Evolutionary conservation across 2,888 invertebrate species (phyloP).

Genomic region (Scaptomyza reducta): DNA sequence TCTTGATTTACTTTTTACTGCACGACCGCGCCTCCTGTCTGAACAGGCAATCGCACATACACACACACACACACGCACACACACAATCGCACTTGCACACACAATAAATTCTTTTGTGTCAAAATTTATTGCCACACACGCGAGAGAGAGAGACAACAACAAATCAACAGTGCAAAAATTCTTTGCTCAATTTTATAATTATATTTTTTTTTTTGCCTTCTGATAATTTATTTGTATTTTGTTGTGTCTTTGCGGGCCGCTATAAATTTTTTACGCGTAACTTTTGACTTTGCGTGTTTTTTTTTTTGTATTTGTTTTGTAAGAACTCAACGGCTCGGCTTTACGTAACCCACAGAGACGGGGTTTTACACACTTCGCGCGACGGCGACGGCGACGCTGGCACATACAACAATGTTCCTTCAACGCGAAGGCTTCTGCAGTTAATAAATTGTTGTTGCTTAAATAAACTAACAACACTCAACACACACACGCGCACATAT

Average conservation of each 20-base stretch:
- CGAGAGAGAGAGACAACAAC: slow-evolving; percentile 51
- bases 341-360: slow-evolving; percentile 74
- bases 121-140: slow-evolving; percentile 77
- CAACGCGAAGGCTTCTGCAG: slow-evolving; percentile 13
- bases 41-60: slow-evolving; percentile 33
- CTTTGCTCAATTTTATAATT: slow-evolving; percentile 44
- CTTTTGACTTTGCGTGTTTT: slow-evolving; percentile 51
- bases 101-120: slow-evolving; percentile 60
- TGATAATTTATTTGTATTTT: slow-evolving; percentile 42
- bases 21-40: slow-evolving; percentile 66
- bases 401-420: slow-evolving; percentile 25
- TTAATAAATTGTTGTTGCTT: slow-evolving; percentile 32
- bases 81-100: slow-evolving; percentile 32
- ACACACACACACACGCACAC: slow-evolving; percentile 22
- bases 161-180: slow-evolving; percentile 53
- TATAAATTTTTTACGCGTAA: slow-evolving; percentile 48
- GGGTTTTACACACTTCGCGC: slow-evolving; percentile 50
- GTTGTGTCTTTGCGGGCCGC: slow-evolving; percentile 40
- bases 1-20: slow-evolving; percentile 33
- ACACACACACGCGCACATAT: slow-evolving; percentile 15
- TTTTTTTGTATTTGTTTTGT: slow-evolving; percentile 58
- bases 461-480: slow-evolving; percentile 7
- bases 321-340: slow-evolving; percentile 74
- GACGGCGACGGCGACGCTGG: slow-evolving; percentile 1
- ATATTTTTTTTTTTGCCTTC: slow-evolving; percentile 16